Evolutionary conservation across 2,797 vertebrate genomes (phyloP), one percentile per base, ranked within the genome.

Genomic region (Apodemus agrarius): DNA sequence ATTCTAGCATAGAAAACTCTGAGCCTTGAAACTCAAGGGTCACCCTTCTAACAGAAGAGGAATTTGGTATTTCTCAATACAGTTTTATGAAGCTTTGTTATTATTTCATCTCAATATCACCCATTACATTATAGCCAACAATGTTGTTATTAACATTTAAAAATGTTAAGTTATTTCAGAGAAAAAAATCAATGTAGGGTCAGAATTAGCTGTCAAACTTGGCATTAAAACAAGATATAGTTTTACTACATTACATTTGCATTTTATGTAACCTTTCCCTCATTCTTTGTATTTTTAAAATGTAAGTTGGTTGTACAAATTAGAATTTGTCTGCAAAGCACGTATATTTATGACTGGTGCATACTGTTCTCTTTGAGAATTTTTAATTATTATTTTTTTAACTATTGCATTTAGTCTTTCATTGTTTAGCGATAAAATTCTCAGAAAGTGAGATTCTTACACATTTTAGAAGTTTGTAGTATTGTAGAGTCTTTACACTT

Each of bases 261-360:
- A 65, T 80, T 85, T 83, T 79, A 54, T 3, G 12, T 88, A 85
- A 34, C 9, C 7, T n/a, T 21, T 17, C 2, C 61, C n/a, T 91
- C 52, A 80, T 3, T 86, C 26, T 90, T 92, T 54, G 93, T 21
- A 24, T 72, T 96, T 97, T 75, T 2, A 81, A 72, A 92, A 85
- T 57, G 43, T 29, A 89, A 91, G 3, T 72, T 82, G 84, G 17
- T 81, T 96, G 29, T 87, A 92, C 75, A 40, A 94, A 96, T 93
- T 85, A 93, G 29, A 57, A n/a, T 6, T 81, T 87, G 1, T 72
- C 59, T 43, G 3, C 6, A 84, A 80, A 94, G 76, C 79, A 83
- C 46, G 83, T 75, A 61, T 6, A 1, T 3, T 12, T 83, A 9
- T 86, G 17, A 46, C 24, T 86, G 34, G n/a, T 46, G 24, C 82